Evolutionary conservation across 2,888 invertebrate species (phyloP).

Genomic region (Rutpela maculata): DNA sequence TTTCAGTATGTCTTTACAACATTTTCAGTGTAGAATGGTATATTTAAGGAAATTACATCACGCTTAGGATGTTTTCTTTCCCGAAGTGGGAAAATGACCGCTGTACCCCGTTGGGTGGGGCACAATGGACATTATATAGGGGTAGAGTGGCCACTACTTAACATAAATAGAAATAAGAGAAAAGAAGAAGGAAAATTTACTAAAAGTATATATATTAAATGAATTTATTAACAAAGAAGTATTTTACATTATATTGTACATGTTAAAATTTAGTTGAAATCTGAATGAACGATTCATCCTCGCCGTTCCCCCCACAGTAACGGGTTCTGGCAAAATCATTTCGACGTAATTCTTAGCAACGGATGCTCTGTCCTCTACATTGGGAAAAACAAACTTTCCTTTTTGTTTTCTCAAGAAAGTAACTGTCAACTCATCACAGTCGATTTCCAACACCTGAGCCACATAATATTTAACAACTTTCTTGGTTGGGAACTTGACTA

Average conservation of each 20-base stretch:
- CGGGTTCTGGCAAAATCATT: background rate
- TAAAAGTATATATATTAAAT: background rate
- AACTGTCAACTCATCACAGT: background rate
- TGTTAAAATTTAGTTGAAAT: background rate
- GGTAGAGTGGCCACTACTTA: too few species aligned
- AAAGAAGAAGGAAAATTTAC: background rate
- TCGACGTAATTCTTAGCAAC: too few species aligned
- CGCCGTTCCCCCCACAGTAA: background rate
- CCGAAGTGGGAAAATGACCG: background rate
- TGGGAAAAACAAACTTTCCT: too few species aligned
- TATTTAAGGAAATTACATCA: too few species aligned
- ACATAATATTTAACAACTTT: background rate
- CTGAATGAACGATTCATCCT: background rate
- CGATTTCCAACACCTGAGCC: background rate
- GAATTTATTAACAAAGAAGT: background rate
- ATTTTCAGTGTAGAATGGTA: too few species aligned
- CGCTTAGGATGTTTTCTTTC: too few species aligned
- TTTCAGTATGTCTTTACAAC: too few species aligned
- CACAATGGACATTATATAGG: too few species aligned
- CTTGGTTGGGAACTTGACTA: background rate
- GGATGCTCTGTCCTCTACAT: too few species aligned
- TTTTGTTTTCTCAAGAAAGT: too few species aligned
- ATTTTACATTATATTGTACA: background rate
- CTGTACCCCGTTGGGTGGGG: background rate
- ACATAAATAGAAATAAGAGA: too few species aligned